Evolutionary conservation across 2,888 invertebrate species (phyloP).

Genomic region (Lysandra coridon): DNA sequence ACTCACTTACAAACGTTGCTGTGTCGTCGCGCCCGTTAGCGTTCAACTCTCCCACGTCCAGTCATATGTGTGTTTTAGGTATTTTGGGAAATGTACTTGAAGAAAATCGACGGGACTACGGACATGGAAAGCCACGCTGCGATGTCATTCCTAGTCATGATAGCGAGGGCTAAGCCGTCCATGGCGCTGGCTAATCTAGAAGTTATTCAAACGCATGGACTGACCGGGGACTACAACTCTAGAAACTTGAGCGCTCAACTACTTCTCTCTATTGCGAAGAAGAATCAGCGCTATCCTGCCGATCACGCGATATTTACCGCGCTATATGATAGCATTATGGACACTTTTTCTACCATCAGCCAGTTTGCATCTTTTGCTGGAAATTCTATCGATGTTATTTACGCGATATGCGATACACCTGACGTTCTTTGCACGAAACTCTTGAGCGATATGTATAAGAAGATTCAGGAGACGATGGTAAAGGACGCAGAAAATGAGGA

Average conservation of each 20-base stretch:
- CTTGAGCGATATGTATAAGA: slow-evolving; percentile 69
- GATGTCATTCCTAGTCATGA: slow-evolving; percentile 89
- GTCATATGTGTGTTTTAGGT: slow-evolving; percentile 69
- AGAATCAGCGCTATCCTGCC: slow-evolving; percentile 63
- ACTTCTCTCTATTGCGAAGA: slow-evolving; percentile 60
- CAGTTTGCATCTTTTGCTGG: slow-evolving; percentile 77
- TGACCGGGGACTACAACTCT: slow-evolving; percentile 77
- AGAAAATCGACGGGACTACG: slow-evolving; percentile 85
- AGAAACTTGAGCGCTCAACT: slow-evolving; percentile 63
- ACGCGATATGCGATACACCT: slow-evolving; percentile 80
- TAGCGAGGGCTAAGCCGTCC: slow-evolving; percentile 78
- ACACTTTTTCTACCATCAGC: slow-evolving; percentile 69
- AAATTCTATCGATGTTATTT: slow-evolving; percentile 76
- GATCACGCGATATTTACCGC: slow-evolving; percentile 63
- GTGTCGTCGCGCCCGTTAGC: no score
- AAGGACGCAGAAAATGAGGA: slow-evolving; percentile 59
- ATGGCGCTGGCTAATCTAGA: slow-evolving; percentile 85
- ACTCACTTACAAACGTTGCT: no score
- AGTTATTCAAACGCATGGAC: slow-evolving; percentile 86
- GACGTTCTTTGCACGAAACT: slow-evolving; percentile 75
- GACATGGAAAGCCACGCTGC: slow-evolving; percentile 87
- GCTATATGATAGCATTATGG: slow-evolving; percentile 64
- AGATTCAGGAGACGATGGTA: slow-evolving; percentile 64
- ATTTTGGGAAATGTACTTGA: slow-evolving; percentile 91
- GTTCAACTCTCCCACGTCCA: no score